Evolutionary conservation across 2,888 invertebrate genomes (phyloP), one percentile per base, ranked within the genome.

Genomic region (Monochamus alternatus): DNA sequence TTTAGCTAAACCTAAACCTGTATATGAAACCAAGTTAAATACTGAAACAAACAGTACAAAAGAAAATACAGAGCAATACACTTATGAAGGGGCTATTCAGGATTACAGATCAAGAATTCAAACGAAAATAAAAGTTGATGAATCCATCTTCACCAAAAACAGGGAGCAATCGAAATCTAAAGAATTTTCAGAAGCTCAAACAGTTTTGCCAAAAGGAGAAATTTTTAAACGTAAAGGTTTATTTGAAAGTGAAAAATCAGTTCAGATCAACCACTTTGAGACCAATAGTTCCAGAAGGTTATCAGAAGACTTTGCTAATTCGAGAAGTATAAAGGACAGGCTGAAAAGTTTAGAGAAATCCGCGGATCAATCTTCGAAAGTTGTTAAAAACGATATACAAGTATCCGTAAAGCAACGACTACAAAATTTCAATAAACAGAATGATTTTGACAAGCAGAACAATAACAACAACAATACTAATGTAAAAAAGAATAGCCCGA

Each of bases 61-160:
- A 93, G 93, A 1, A 93, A 94, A 88, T 92, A 93, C 47, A 92
- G 85, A 95, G 84, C 95, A 96, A 87, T 96, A 96, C 88, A 96
- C 96, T 0, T 96, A 96, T 87, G 96, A 96, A 88, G 94, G 95
- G 83, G 96, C 96, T 83, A 96, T 96, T 83, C 94, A 96, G 86
- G 94, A 95, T 82, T 96, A 96, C 89, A 94, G 96, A 83, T 94
- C 95, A 69, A 91, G 95, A 81, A 95, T 94, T 64, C 92, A 94
- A 83, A 85, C 85, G 14, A 89, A 87, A 81, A 88, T 88, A 47
- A 86, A 87, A 66, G 82, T 88, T 31, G 87, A 87, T 74, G 87
- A 88, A 62, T 85, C 86, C 1, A 82, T 86, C 74, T 87, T 88
- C 63, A 84, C 83, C 44, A 83, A 81, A 78, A 83, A 77, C 44